Evolutionary conservation across 1,140 invertebrate genomes (phyloP).

Genomic region (Nebria ingens): DNA sequence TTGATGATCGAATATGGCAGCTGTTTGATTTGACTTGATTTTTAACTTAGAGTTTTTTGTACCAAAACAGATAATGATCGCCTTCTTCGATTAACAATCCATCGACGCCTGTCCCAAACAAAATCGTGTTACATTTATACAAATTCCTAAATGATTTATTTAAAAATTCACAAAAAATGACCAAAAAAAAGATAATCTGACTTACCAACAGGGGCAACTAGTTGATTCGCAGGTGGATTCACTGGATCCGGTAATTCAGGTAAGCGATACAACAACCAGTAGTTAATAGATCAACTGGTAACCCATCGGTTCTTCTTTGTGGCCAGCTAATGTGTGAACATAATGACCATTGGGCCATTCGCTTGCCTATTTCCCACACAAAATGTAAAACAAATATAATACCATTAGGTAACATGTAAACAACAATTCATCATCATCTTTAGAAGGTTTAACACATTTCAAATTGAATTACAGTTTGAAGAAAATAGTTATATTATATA

Average conservation of each 20-base stretch:
- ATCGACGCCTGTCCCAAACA: slow-evolving; percentile 57
- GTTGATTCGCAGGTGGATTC: slow-evolving; percentile 68
- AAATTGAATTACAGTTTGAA: not conserved
- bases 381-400: too few relatives aligned
- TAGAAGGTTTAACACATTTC: not conserved
- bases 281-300: too few relatives aligned
- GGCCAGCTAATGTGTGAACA: slow-evolving; percentile 75
- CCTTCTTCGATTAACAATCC: slow-evolving; percentile 71
- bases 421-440: not conserved
- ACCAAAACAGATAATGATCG: slow-evolving; percentile 82
- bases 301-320: slow-evolving; percentile 74
- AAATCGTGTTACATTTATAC: not conserved
- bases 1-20: slow-evolving; percentile 4
- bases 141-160: not conserved
- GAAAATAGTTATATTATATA: too few relatives aligned
- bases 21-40: not conserved
- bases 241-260: slow-evolving; percentile 61
- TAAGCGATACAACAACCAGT: slow-evolving; percentile 75
- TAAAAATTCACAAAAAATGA: not conserved
- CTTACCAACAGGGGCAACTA: slow-evolving; percentile 74
- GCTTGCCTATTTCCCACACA: slow-evolving; percentile 52
- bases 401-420: too few relatives aligned
- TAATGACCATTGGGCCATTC: slow-evolving; percentile 87
- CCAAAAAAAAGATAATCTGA: slow-evolving; percentile 18
- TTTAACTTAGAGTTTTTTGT: slow-evolving; percentile 68